Base-by-base conservation (phyloP, 37 sponge, comb jelly and placozoan species). In the Hexactinellida sp. region DNA sequence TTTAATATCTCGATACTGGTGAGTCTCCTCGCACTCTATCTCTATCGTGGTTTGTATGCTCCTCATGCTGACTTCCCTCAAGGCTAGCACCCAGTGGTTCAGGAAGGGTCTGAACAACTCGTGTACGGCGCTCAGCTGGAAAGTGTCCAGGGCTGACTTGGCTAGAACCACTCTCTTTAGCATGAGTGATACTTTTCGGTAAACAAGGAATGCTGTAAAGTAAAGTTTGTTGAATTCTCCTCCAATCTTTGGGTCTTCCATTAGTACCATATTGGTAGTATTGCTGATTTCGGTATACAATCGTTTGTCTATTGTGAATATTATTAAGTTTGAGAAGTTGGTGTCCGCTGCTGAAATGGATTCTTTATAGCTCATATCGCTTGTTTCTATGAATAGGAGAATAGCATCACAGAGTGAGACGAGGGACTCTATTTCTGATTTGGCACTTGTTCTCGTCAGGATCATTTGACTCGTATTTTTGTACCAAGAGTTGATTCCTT, bases 401-500 rank as follows among this genome's bases (percentile, higher is more conserved):
- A 63, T n/a, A 7, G 5, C 3, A 7, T 63, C 76, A n/a, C 21
- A 10, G 28, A 63, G 30, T 63, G 76, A 21, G 25, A 63, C 30
- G 19, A 63, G 76, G 30, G 76, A 25, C 13, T 63, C 76, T 63
- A 63, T 7, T 1, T 63, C 1, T 10, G 30, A 63, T 63, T 63
- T 63, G 28, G 76, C 19, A 32, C 32, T 63, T 25, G 76, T 25
- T 63, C 76, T 63, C 3, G 3, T n/a, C 21, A 63, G 34, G 25
- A 63, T 63, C 3, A 23, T 28, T 25, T 63, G 76, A 63, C 76
- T 63, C 32, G 21, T 63, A 25, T 63, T 23, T 63, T 10, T 63
- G 76, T 63, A 63, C 76, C 76, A 63, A 32, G 76, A 21, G 76
- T 28, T 63, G 25, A 63, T 63, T 3, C 76, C 76, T 63, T 63